phyloP scores from a whole-genome alignment of 2,113 vertebrate species.

The Pituophis catenifer region DNA sequence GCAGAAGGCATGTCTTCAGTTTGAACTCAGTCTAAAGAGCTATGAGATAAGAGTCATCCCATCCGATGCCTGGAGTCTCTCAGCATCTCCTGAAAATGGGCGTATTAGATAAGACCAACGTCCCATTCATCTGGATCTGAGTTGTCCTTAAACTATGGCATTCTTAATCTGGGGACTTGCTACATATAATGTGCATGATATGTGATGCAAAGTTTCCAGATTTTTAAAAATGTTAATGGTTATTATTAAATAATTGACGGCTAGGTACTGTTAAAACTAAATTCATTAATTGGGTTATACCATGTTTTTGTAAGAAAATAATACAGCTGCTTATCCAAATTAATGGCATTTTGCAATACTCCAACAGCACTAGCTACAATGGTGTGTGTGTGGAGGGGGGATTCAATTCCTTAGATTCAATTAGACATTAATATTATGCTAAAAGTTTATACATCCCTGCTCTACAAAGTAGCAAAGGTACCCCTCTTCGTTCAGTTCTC shows the following conservation, averaged over 20 bases:
- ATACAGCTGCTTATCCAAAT: neutral
- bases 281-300: neutral
- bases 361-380: neutral
- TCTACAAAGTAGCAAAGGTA: neutral
- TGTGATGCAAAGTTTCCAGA: neutral
- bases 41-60: too few relatives aligned
- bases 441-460: neutral
- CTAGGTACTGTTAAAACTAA: neutral
- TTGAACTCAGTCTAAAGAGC: too few relatives aligned
- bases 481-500: neutral
- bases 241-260: neutral
- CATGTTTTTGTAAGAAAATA: neutral
- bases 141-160: too few relatives aligned
- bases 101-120: too few relatives aligned
- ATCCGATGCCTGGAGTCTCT: too few relatives aligned
- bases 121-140: too few relatives aligned
- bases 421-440: neutral
- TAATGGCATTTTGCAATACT: neutral
- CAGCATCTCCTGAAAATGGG: too few relatives aligned
- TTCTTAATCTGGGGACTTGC: too few relatives aligned
- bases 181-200: neutral
- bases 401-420: neutral
- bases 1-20: too few relatives aligned
- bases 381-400: neutral
- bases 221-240: neutral